Percentiles rank a stretch among this genome's conserved stretches.
Conservation (phyloP, 1,140 invertebrate genomes). For the Melipona quadrifasciata region DNA sequence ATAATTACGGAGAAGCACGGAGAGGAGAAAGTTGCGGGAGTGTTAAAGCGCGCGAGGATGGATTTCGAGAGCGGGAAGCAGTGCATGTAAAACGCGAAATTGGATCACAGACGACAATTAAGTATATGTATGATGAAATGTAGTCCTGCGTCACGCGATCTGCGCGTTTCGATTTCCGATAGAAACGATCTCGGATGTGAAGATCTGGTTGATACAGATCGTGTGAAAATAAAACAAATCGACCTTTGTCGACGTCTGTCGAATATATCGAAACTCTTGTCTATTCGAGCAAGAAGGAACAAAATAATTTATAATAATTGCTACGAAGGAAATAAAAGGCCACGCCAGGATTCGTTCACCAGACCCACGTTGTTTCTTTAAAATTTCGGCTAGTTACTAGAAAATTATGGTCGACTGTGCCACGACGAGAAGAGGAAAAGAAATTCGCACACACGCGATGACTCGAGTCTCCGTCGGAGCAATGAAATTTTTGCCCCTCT, state of each 20-base stretch:
- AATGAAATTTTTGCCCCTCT: slow-evolving; percentile 19
- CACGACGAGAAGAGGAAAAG: neutral
- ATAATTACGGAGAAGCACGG: no score
- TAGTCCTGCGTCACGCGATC: neutral
- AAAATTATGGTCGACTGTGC: slow-evolving; percentile 3
- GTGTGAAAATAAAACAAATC: no score
- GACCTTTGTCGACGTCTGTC: neutral
- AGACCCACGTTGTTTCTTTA: neutral
- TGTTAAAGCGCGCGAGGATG: neutral
- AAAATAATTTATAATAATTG: neutral
- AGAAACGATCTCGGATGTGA: neutral
- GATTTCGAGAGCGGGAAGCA: neutral
- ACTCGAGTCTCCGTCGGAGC: slow-evolving; percentile 15
- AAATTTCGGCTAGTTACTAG: neutral
- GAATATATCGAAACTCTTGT: neutral
- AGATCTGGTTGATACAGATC: no score
- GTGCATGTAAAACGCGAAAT: neutral
- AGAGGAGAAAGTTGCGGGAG: neutral
- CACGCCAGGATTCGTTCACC: neutral
- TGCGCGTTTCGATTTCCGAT: neutral
- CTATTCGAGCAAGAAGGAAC: neutral
- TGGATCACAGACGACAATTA: slow-evolving; percentile 33
- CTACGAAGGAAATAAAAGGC: neutral
- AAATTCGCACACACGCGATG: neutral
- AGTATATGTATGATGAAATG: neutral